Conservation (phyloP, 2,888 invertebrate genomes). For the Cecidostiba fungosa region DNA sequence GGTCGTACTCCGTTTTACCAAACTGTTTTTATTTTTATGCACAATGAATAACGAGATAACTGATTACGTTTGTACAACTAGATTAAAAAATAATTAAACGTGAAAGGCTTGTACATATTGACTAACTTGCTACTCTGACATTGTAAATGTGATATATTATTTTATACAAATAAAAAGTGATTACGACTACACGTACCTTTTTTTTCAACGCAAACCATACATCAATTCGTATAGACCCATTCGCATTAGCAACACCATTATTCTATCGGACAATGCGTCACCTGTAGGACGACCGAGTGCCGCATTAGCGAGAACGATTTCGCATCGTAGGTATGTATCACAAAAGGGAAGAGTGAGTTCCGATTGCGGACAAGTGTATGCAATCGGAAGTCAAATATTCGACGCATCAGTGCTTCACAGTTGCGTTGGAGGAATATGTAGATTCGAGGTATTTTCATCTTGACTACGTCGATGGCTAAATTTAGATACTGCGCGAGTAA, state of each 20-base stretch:
- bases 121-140: not conserved
- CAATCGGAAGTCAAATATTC: not conserved
- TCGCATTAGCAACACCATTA: not conserved
- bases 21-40: not conserved
- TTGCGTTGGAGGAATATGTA: not conserved
- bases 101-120: not conserved
- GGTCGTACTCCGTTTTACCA: not conserved
- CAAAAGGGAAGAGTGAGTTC: not conserved
- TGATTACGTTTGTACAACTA: not conserved
- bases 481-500: not conserved
- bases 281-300: not conserved
- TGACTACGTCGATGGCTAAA: not conserved
- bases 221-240: not conserved
- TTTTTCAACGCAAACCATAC: not conserved
- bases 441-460: not conserved
- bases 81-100: not conserved
- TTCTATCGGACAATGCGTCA: not conserved
- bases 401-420: not conserved
- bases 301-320: too few species aligned
- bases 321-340: not conserved
- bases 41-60: not conserved
- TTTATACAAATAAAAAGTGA: not conserved
- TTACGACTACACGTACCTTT: not conserved
- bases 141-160: not conserved
- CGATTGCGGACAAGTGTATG: not conserved